Conservation (phyloP, 2,797 vertebrate genomes). For the Acanthurus tractus region DNA sequence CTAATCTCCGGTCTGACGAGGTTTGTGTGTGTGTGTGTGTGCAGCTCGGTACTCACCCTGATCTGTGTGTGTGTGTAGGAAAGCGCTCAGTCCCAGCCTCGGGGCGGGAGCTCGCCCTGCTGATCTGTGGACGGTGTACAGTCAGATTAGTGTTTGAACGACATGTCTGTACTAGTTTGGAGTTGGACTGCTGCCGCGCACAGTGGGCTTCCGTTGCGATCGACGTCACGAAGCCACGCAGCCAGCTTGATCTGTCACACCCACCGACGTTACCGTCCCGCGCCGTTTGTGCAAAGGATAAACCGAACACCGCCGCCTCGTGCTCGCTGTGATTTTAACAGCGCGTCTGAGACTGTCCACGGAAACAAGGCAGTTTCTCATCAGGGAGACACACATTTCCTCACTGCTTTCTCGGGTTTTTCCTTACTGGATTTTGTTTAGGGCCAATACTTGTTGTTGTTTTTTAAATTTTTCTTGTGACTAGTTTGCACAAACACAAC, state of each 20-base stretch:
- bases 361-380: background rate
- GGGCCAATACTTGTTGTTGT: background rate
- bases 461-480: background rate
- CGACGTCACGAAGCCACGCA: conserved; percentile 51
- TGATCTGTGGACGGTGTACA: conserved; percentile 38
- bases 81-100: conserved; percentile 19
- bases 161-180: background rate
- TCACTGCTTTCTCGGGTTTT: background rate
- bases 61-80: conserved; percentile 5
- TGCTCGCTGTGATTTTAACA: background rate
- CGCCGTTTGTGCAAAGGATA: background rate
- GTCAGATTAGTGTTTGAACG: conserved; percentile 21
- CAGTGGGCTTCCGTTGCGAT: conserved; percentile 10
- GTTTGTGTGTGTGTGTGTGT: background rate
- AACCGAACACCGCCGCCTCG: background rate
- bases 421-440: no score
- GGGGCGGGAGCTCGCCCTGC: background rate
- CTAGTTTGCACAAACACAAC: background rate
- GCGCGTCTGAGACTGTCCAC: background rate
- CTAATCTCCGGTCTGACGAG: background rate
- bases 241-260: conserved; percentile 41
- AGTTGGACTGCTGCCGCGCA: conserved; percentile 3
- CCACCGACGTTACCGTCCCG: conserved; percentile 14
- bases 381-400: background rate
- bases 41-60: conserved; percentile 39